Evolutionary conservation across 2,113 vertebrate genomes (phyloP).

Genomic region (Catharus minimus): DNA sequence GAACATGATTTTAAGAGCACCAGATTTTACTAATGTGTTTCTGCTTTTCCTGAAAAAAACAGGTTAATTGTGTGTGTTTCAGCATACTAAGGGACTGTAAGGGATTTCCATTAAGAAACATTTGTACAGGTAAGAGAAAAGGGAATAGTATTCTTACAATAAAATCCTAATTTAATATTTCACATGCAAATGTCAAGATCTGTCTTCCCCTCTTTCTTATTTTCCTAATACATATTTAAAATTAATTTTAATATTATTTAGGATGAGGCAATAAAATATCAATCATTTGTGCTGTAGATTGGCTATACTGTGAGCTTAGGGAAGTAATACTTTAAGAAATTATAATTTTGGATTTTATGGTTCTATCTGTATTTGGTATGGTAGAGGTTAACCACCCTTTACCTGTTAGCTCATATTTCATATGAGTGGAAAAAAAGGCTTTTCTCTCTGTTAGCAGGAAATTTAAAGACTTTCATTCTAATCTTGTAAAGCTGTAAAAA

Average conservation of each 20-base stretch:
- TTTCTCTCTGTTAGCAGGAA: neutral
- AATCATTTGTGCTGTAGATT: neutral
- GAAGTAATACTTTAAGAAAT: neutral
- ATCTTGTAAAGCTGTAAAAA: conserved; percentile 25
- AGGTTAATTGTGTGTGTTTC: neutral
- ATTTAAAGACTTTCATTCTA: conserved; percentile 36
- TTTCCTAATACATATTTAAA: neutral
- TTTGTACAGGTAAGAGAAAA: neutral
- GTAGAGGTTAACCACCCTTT: neutral
- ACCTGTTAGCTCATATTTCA: neutral
- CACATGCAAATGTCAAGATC: neutral
- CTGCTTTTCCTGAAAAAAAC: neutral
- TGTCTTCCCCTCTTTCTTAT: neutral
- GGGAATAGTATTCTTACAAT: neutral
- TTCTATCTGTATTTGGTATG: neutral
- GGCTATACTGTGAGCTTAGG: neutral
- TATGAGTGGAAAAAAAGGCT: neutral
- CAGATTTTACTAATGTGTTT: neutral
- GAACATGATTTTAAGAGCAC: neutral
- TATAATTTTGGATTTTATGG: neutral
- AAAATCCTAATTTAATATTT: neutral
- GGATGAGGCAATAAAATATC: neutral
- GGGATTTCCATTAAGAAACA: neutral
- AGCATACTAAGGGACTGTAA: neutral
- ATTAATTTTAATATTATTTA: neutral